Evolutionary conservation across 2,113 vertebrate genomes (phyloP).

Genomic region (Chlamydotis undulata): DNA sequence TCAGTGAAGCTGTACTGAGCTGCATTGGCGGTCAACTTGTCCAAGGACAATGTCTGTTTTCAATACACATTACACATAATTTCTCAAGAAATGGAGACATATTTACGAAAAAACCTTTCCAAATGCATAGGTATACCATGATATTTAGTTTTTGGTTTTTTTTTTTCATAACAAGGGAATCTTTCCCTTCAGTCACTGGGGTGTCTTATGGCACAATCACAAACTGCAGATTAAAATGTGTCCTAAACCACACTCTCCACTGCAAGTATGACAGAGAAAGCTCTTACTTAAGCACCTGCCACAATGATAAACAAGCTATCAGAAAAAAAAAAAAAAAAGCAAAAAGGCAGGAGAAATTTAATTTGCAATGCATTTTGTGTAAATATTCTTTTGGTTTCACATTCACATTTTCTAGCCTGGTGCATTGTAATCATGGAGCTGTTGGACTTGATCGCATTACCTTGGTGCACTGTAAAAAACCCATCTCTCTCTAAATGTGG

Average conservation of each 20-base stretch:
- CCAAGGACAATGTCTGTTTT: neutral
- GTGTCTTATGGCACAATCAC: neutral
- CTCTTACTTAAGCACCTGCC: neutral
- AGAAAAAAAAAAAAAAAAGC: neutral
- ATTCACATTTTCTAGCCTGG: neutral
- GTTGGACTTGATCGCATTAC: slow-evolving; percentile 36
- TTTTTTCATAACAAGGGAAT: neutral
- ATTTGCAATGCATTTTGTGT: neutral
- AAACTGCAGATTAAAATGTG: neutral
- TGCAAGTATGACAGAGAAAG: neutral
- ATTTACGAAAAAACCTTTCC: neutral
- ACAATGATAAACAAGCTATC: neutral
- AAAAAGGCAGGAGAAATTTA: neutral
- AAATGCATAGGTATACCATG: neutral
- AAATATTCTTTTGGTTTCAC: neutral
- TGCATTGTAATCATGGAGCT: slow-evolving; percentile 8
- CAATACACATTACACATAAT: neutral
- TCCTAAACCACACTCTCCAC: neutral
- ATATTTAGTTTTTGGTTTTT: neutral
- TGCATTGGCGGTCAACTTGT: neutral
- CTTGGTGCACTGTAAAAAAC: neutral
- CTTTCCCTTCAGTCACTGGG: neutral
- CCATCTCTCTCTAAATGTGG: neutral
- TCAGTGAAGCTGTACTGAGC: neutral
- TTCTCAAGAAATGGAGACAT: neutral